Evolutionary conservation across 2,113 vertebrate species (phyloP).

Genomic region (Diadophis punctatus): DNA sequence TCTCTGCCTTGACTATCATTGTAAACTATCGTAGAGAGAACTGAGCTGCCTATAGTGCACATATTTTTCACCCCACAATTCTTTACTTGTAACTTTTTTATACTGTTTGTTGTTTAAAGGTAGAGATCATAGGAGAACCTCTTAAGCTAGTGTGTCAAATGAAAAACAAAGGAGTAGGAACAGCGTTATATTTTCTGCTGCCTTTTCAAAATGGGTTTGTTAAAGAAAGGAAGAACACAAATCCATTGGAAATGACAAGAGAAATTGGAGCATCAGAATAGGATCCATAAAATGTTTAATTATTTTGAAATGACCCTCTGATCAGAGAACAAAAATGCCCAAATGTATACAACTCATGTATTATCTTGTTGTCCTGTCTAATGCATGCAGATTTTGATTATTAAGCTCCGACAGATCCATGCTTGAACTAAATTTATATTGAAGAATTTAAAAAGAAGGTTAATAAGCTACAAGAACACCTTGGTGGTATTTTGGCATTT

Average conservation of each 20-base stretch:
- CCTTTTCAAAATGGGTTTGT: slow-evolving; percentile 28
- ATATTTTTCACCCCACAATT: slow-evolving; percentile 29
- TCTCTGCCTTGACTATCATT: slow-evolving; percentile 55
- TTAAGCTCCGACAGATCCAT: slow-evolving; percentile 46
- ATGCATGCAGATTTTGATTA: slow-evolving; percentile 49
- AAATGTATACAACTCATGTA: slow-evolving; percentile 18
- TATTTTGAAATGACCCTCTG: slow-evolving; percentile 40
- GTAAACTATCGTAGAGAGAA: slow-evolving; percentile 43
- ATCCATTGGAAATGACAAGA: slow-evolving; percentile 49
- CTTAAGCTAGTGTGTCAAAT: slow-evolving; percentile 38
- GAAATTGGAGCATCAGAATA: slow-evolving; percentile 48
- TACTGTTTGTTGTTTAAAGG: slow-evolving; percentile 46
- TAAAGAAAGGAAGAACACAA: slow-evolving; percentile 10
- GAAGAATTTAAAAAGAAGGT: slow-evolving; percentile 35
- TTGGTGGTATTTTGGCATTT: slow-evolving; percentile 41
- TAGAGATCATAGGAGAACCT: slow-evolving; percentile 30
- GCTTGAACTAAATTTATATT: slow-evolving; percentile 42
- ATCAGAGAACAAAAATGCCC: slow-evolving; percentile 38
- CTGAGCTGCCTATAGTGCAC: slow-evolving; percentile 42
- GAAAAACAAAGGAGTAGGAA: slow-evolving; percentile 10
- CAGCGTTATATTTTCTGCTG: slow-evolving; percentile 20
- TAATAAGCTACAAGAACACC: slow-evolving; percentile 46
- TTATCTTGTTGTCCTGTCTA: slow-evolving; percentile 48
- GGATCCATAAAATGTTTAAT: slow-evolving; percentile 46
- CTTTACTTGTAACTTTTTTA: slow-evolving; percentile 56